Conservation (phyloP, 1,140 invertebrate genomes). For the Potamilus streckersoni region DNA sequence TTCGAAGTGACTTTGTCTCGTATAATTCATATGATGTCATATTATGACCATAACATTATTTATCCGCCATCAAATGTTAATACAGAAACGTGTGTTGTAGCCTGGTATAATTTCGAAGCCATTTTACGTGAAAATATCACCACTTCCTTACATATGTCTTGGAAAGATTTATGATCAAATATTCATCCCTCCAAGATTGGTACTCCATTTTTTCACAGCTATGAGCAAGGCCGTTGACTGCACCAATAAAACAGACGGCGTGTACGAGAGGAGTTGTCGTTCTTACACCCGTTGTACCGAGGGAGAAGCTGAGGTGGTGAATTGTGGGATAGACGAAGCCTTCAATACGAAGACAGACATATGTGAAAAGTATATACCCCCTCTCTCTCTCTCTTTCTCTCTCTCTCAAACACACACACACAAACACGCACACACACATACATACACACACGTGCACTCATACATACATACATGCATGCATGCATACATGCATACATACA, state of each 20-base stretch:
- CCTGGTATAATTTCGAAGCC: too few relatives aligned
- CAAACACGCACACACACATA: background rate
- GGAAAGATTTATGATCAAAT: too few relatives aligned
- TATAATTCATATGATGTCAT: too few relatives aligned
- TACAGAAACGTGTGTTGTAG: too few relatives aligned
- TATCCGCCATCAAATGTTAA: too few relatives aligned
- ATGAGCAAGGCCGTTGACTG: background rate
- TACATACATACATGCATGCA: background rate
- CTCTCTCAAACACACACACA: background rate
- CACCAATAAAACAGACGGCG: conserved; percentile 15
- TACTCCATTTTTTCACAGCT: too few relatives aligned
- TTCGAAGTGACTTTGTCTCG: too few relatives aligned
- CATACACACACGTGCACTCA: background rate
- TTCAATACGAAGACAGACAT: conserved; percentile 15
- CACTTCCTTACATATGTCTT: too few relatives aligned
- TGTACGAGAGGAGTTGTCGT: conserved; percentile 25
- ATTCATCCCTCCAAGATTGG: too few relatives aligned
- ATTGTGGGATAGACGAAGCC: conserved; percentile 17
- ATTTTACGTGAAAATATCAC: too few relatives aligned
- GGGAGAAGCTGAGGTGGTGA: conserved; percentile 13
- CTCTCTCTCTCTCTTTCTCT: background rate
- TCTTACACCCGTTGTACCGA: conserved; percentile 15
- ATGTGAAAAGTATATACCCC: conserved; percentile 17
- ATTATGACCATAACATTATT: too few relatives aligned
- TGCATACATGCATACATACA: background rate